Base-by-base conservation (phyloP, 2,113 vertebrate species). In the Chroicocephalus ridibundus region DNA sequence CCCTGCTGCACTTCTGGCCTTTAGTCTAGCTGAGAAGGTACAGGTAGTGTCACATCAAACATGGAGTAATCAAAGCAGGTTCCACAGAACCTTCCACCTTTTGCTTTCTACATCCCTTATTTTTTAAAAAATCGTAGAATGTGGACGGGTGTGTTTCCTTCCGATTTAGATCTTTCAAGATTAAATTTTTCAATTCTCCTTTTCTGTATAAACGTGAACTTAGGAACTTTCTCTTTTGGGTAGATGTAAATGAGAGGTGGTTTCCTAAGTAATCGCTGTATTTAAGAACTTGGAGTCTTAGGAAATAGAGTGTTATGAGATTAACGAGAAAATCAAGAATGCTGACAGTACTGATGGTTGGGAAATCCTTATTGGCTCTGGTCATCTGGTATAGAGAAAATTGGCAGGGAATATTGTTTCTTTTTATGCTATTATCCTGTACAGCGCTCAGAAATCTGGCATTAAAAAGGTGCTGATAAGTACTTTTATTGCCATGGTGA, bases 1-100 rank as follows among this genome's bases (percentile, higher is more conserved):
- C 6, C 2, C 11, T 18, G 61, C 72, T 47, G 36, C 52, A 0
- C 44, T 74, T 34, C 40, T 60, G 42, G 36, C 68, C 22, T 27
- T n/a, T 1, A 9, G 14, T 4, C 34, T 25, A 9, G 11, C 5
- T 9, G 0, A 17, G 46, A 19, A 78, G 51, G 17, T 46, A 1
- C 38, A 22, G 42, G 19, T 31, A 3, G 6, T 16, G 40, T 11
- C 1, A 1, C 34, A 21, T 65, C 58, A 40, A 10, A 5, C 21
- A 4, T 2, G 3, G 68, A 54, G 60, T 8, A 38, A 49, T 24
- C 64, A 22, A 14, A 80, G 65, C 61, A 47, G 51, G 5, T 47
- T 46, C 29, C 71, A n/a, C 32, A 36, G 52, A 13, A 81, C 38
- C 38, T 38, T 38, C 38, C 71, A 9, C 21, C 36, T 74, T 11